Percentiles rank a stretch among this genome's conserved stretches.
Evolutionary conservation across 2,113 vertebrate genomes (phyloP).

Genomic region (Eulemur rufifrons): DNA sequence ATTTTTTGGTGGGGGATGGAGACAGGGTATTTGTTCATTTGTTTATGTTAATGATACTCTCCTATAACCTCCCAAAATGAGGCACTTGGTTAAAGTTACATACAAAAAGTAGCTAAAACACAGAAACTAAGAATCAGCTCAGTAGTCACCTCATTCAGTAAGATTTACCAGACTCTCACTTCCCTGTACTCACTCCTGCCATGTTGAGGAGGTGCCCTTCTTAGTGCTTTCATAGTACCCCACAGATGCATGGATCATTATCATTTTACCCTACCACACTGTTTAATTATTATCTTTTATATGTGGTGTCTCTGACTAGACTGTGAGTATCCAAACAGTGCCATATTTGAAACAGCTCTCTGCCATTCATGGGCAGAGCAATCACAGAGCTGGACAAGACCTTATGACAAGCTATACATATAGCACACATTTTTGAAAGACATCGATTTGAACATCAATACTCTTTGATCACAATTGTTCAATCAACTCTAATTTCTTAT

Average conservation of each 20-base stretch:
- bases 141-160: background rate
- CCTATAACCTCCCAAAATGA: background rate
- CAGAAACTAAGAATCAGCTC: background rate
- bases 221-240: fast-evolving
- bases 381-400: background rate
- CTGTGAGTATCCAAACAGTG: background rate
- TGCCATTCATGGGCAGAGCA: background rate
- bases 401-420: background rate
- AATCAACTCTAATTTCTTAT: background rate
- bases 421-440: background rate
- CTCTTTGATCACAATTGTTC: background rate
- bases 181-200: background rate
- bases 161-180: background rate
- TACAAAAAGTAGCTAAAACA: background rate
- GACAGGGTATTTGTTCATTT: background rate
- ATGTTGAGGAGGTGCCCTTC: background rate
- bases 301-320: background rate
- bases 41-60: background rate
- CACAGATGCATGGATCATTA: fast-evolving
- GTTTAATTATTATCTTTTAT: background rate
- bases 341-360: background rate
- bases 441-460: background rate
- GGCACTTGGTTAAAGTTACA: background rate
- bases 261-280: background rate
- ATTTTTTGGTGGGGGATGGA: fast-evolving